phyloP scores from a whole-genome alignment of 2,113 vertebrate genomes.

The Labeo catla region DNA sequence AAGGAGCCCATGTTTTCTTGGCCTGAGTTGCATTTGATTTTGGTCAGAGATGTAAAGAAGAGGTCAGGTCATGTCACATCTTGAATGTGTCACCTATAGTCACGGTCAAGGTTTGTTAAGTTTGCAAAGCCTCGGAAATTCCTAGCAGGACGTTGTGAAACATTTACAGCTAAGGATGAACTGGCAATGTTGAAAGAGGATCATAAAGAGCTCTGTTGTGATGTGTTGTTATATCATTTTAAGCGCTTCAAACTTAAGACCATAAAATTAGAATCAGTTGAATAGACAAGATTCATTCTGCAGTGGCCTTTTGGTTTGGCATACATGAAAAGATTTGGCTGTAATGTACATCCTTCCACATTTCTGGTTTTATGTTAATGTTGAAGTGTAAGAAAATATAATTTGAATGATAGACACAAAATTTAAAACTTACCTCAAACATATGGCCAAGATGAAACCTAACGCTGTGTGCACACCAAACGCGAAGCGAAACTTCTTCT shows the following conservation, averaged over 20 bases:
- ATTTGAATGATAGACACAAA: neutral
- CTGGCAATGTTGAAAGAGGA: neutral
- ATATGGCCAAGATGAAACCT: neutral
- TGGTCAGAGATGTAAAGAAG: conserved; percentile 16
- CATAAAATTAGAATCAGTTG: neutral
- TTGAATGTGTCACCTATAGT: conserved; percentile 8
- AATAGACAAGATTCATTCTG: neutral
- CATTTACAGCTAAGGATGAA: neutral
- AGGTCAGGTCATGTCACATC: conserved; percentile 10
- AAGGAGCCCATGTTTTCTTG: neutral
- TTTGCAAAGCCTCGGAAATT: conserved; percentile 2
- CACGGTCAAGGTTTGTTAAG: conserved; percentile 1
- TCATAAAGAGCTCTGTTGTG: neutral
- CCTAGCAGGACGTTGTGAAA: conserved; percentile 9
- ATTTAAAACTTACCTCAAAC: neutral
- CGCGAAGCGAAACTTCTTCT: no score
- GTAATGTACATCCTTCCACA: neutral
- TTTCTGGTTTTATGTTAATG: neutral
- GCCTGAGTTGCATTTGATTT: neutral
- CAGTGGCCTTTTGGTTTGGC: neutral
- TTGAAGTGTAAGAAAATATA: neutral
- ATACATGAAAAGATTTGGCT: neutral
- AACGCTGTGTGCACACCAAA: no score
- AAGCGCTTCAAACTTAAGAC: neutral
- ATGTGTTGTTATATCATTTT: neutral